Conservation (phyloP, 2,113 vertebrate species). For the Apteryx owenii region DNA sequence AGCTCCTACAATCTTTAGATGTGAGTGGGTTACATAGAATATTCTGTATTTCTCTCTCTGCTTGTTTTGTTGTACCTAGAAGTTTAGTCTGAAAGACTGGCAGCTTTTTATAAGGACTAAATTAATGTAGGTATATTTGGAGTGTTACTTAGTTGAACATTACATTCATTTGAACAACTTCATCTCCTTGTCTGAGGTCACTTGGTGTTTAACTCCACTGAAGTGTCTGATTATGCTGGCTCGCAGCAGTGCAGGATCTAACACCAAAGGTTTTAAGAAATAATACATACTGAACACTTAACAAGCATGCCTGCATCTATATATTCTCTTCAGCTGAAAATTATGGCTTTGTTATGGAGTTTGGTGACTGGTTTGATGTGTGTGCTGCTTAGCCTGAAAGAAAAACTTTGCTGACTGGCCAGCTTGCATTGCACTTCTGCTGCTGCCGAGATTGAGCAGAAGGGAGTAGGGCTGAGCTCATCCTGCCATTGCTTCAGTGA, state of each 20-base stretch:
- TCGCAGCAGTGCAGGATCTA: background rate
- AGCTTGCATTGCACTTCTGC: background rate
- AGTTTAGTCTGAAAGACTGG: background rate
- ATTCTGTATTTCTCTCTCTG: background rate
- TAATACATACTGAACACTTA: background rate
- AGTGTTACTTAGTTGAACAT: background rate
- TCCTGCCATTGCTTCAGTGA: fast-evolving
- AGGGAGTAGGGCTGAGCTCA: background rate
- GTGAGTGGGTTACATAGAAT: background rate
- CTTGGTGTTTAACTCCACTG: background rate
- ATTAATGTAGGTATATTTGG: background rate
- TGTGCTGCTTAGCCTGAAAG: background rate
- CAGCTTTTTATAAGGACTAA: background rate
- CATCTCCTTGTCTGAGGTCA: background rate
- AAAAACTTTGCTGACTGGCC: background rate
- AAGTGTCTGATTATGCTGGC: background rate
- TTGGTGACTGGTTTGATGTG: background rate
- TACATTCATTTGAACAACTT: background rate
- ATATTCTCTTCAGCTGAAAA: background rate
- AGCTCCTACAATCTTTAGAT: background rate
- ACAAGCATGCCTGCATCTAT: background rate
- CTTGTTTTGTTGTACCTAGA: background rate
- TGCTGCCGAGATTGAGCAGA: background rate
- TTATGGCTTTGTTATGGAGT: background rate
- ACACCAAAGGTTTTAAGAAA: background rate